Percentiles rank a stretch among this genome's conserved stretches.
Conservation (phyloP, 2,797 vertebrate genomes). For the Myotis findleyi region DNA sequence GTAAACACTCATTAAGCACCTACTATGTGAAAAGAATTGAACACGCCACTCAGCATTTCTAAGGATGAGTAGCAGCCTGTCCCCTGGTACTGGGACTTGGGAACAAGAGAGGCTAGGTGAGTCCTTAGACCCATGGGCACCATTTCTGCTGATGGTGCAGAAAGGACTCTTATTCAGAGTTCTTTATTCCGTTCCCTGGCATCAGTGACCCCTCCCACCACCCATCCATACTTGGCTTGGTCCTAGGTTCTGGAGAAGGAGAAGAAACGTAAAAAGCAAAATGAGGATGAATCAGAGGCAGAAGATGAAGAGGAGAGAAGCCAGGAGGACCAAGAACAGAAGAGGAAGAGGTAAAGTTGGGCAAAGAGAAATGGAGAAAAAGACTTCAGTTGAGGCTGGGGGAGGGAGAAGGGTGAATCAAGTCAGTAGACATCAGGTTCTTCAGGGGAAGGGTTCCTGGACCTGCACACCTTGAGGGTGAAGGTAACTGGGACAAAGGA, state of each 20-base stretch:
- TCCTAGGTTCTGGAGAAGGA: conserved; percentile 91
- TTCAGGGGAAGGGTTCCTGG: neutral
- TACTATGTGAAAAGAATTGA: neutral
- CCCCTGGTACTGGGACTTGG: neutral
- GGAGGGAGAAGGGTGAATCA: rapidly evolving
- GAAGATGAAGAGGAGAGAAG: conserved; percentile 89
- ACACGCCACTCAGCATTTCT: neutral
- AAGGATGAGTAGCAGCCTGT: neutral
- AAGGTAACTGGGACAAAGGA: neutral
- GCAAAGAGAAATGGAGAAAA: neutral
- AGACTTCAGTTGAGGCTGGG: neutral
- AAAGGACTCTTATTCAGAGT: neutral
- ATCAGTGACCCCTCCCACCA: neutral
- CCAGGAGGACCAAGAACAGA: conserved; percentile 85
- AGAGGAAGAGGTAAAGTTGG: conserved; percentile 89
- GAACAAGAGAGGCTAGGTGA: neutral
- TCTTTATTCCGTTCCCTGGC: neutral
- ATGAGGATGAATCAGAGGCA: conserved; percentile 87
- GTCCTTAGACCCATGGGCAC: neutral
- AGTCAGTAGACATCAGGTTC: neutral
- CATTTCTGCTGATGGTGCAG: neutral
- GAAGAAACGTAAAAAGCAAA: conserved; percentile 92
- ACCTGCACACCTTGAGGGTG: neutral
- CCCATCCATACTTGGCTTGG: neutral
- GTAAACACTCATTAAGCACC: neutral